Conservation (phyloP, 2,797 vertebrate genomes). For the Numenius phaeopus region DNA sequence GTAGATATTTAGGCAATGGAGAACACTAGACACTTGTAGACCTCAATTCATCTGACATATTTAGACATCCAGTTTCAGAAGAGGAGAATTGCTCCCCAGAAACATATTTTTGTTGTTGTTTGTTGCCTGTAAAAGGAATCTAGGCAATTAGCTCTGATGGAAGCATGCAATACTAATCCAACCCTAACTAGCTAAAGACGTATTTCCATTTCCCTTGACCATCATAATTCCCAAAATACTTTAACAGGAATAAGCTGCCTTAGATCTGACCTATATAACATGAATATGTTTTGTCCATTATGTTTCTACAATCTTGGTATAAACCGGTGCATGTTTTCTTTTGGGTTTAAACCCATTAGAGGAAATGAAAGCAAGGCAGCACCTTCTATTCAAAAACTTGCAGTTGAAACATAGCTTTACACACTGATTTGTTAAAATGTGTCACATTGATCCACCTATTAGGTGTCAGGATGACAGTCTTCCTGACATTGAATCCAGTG, state of each 20-base stretch:
- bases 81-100: background rate
- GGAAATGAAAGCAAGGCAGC: background rate
- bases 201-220: background rate
- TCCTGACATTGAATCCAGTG: constrained; percentile 31
- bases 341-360: background rate
- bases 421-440: background rate
- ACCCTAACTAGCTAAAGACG: background rate
- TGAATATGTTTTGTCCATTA: background rate
- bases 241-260: background rate
- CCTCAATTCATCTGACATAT: background rate
- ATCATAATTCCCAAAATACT: background rate
- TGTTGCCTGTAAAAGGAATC: background rate
- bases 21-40: background rate
- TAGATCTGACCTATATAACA: background rate
- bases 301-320: background rate
- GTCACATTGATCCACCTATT: background rate
- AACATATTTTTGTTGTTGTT: background rate
- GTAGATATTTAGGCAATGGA: background rate
- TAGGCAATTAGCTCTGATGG: background rate
- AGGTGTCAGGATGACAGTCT: constrained; percentile 62
- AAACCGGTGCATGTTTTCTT: background rate
- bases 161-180: background rate
- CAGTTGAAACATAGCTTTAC: background rate
- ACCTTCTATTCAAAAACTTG: background rate
- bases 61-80: background rate